Evolutionary conservation across 2,888 invertebrate genomes (phyloP).

Genomic region (Nomada goodeniana): DNA sequence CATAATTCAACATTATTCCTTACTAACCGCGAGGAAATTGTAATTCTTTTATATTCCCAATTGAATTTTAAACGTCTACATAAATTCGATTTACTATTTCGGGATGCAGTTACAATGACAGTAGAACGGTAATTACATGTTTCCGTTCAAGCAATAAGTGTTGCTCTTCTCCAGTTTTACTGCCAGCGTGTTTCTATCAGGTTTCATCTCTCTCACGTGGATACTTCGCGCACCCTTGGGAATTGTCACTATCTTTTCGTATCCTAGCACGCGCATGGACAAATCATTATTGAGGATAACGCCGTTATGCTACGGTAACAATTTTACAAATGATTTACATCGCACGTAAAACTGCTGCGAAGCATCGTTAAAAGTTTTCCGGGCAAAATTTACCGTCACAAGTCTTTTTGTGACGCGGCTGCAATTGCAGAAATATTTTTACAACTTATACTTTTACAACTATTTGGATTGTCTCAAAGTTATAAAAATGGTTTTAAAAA

Average conservation of each 20-base stretch:
- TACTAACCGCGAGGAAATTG: too few relatives aligned
- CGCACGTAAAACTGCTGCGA: too few relatives aligned
- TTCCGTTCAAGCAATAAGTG: constrained; percentile 92
- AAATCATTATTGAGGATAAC: not conserved
- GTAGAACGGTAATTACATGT: constrained; percentile 74
- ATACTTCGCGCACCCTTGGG: constrained; percentile 93
- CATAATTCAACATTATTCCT: not conserved
- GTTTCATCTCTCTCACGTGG: constrained; percentile 88
- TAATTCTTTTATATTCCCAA: too few relatives aligned
- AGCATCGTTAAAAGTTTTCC: constrained; percentile 24
- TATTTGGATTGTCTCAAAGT: too few relatives aligned
- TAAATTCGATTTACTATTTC: not conserved
- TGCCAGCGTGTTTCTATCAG: constrained; percentile 88
- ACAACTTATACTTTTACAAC: too few relatives aligned
- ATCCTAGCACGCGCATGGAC: constrained; percentile 84
- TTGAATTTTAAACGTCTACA: not conserved
- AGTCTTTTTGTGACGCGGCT: too few relatives aligned
- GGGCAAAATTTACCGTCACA: too few relatives aligned
- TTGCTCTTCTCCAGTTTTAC: constrained; percentile 89
- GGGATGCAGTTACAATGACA: not conserved
- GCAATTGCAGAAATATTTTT: too few relatives aligned
- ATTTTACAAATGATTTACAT: not conserved
- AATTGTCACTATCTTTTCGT: constrained; percentile 87
- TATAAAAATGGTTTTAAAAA: too few relatives aligned
- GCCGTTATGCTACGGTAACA: not conserved